These are phyloP conservation scores for Setophaga coronata DNA, from an alignment of 2,113 vertebrate species.

Conservation along the genomic window DNA sequence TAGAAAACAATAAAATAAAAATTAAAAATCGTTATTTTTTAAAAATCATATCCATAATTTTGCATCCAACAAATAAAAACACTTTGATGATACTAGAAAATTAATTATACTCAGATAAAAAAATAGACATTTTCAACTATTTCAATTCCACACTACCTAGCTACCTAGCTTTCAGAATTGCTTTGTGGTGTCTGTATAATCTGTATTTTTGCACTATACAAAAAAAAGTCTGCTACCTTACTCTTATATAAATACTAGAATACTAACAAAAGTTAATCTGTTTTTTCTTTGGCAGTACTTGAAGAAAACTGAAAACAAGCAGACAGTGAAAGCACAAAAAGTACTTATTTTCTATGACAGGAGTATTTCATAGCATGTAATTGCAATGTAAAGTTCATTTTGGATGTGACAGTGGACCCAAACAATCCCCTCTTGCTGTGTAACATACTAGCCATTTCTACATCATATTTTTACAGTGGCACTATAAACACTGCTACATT, in stretches of 20 bases:
- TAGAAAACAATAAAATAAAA: conserved; percentile 53
- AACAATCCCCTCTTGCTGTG: not conserved
- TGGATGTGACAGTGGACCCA: not conserved
- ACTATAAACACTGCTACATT: not conserved
- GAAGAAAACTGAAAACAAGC: not conserved
- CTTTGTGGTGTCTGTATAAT: not conserved
- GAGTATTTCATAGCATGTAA: not conserved
- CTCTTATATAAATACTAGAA: not conserved
- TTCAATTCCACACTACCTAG: not conserved
- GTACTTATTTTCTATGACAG: not conserved
- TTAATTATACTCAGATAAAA: not conserved
- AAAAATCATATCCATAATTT: not conserved
- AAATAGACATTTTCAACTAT: not conserved
- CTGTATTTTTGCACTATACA: not conserved
- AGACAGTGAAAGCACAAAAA: not conserved
- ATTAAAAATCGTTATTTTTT: not conserved
- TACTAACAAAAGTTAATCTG: not conserved
- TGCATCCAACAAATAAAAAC: not conserved
- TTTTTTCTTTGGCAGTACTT: not conserved
- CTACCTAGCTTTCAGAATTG: not conserved
- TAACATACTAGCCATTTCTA: not conserved
- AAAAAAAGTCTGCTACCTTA: not conserved
- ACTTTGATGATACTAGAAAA: not conserved
- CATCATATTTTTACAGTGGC: not conserved
- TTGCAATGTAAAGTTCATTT: not conserved